These are phyloP conservation scores for Dipodomys merriami DNA, from an alignment of 2,113 vertebrate species.

Conservation along the genomic window DNA sequence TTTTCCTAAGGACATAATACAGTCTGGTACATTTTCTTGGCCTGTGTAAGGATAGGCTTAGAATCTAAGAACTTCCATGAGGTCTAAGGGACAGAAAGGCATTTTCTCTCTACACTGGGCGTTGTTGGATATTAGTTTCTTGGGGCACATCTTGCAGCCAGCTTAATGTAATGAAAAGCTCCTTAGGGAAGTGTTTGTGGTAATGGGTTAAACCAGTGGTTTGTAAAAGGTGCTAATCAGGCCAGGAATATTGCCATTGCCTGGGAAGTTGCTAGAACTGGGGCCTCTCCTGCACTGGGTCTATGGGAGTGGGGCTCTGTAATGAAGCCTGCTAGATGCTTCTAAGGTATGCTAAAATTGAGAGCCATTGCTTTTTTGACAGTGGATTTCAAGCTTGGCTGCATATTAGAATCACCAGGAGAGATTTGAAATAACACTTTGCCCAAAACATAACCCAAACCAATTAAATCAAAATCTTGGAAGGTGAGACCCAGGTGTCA, in stretches of 20 bases:
- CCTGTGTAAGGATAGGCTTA: background rate
- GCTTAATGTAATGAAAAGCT: slow-evolving; percentile 11
- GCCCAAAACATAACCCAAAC: slow-evolving; percentile 3
- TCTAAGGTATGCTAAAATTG: slow-evolving; percentile 14
- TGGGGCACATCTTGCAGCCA: background rate
- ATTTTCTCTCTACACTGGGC: background rate
- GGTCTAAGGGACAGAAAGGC: background rate
- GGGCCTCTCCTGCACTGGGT: background rate
- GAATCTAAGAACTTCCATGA: background rate
- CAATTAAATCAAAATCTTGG: slow-evolving; percentile 36
- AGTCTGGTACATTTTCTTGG: background rate
- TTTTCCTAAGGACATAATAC: background rate
- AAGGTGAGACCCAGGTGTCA: background rate
- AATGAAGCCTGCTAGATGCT: background rate
- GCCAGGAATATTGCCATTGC: background rate
- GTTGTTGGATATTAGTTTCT: background rate
- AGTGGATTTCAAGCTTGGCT: slow-evolving; percentile 46
- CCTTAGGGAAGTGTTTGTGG: background rate
- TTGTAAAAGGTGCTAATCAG: background rate
- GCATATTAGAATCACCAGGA: slow-evolving; percentile 41
- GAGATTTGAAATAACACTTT: slow-evolving; percentile 27
- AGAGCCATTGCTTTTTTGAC: slow-evolving; percentile 10
- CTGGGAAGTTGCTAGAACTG: background rate
- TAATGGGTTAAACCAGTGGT: background rate
- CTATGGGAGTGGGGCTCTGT: background rate